These are phyloP conservation scores for Alcis repandata DNA, from an alignment of 2,888 invertebrate species.

Conservation along the genomic window DNA sequence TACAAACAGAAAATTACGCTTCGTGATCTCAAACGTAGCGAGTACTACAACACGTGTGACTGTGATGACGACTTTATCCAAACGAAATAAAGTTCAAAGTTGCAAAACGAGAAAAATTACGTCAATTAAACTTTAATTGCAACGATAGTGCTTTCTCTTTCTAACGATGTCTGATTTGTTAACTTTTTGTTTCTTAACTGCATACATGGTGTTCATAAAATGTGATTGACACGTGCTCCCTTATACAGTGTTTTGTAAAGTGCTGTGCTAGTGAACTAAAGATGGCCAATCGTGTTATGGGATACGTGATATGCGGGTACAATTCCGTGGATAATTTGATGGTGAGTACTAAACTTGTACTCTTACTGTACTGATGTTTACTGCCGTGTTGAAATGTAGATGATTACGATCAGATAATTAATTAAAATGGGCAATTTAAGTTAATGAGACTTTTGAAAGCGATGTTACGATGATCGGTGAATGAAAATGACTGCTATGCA, in stretches of 20 bases:
- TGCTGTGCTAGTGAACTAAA: slow-evolving; percentile 50
- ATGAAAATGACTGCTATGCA: too few relatives aligned
- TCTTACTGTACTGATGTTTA: neutral
- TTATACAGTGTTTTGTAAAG: slow-evolving; percentile 40
- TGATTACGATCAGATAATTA: neutral
- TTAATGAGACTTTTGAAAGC: neutral
- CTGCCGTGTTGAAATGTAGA: neutral
- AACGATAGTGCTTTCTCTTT: slow-evolving; percentile 52
- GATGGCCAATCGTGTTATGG: slow-evolving; percentile 85
- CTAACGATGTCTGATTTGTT: slow-evolving; percentile 41
- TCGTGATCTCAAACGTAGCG: slow-evolving; percentile 25
- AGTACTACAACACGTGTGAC: neutral
- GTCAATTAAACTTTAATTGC: slow-evolving; percentile 48
- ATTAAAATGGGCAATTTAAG: neutral
- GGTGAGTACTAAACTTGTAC: too few relatives aligned
- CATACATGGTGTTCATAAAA: slow-evolving; percentile 40
- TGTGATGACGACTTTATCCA: slow-evolving; percentile 37
- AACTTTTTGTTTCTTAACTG: slow-evolving; percentile 15
- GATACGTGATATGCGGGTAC: slow-evolving; percentile 87
- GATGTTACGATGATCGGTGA: neutral
- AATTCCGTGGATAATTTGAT: slow-evolving; percentile 86
- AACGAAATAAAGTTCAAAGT: slow-evolving; percentile 45
- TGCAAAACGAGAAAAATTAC: slow-evolving; percentile 32
- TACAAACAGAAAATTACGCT: slow-evolving; percentile 34
- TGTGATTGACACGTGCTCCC: slow-evolving; percentile 48